Percentiles rank a stretch among this genome's conserved stretches.
Conservation (phyloP, 1,140 invertebrate genomes). For the Idris sp. region DNA sequence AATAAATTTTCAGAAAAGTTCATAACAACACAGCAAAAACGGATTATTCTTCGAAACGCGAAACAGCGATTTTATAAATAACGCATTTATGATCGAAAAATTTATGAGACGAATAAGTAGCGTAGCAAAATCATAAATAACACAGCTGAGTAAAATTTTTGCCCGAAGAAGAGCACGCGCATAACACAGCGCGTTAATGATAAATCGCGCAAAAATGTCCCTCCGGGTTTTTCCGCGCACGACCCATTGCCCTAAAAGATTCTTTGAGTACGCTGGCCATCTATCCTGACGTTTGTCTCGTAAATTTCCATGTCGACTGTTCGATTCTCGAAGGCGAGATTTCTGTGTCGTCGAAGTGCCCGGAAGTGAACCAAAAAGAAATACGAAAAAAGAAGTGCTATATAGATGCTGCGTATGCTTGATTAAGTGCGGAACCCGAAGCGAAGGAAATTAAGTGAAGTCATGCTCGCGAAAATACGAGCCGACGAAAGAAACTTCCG, state of each 20-base stretch:
- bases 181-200: constrained; percentile 51
- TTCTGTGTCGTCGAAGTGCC: constrained; percentile 65
- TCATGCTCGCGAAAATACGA: constrained; percentile 61
- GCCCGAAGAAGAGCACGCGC: constrained; percentile 17
- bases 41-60: too few relatives aligned
- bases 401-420: constrained; percentile 44
- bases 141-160: constrained; percentile 42
- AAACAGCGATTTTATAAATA: constrained; percentile 24
- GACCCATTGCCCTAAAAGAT: constrained; percentile 73
- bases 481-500: constrained; percentile 56
- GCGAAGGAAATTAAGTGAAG: constrained; percentile 62
- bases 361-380: constrained; percentile 59
- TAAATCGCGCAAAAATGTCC: constrained; percentile 60
- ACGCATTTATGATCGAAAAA: constrained; percentile 42
- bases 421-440: constrained; percentile 54
- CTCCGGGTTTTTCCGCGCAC: constrained; percentile 60
- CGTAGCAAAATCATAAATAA: constrained; percentile 39
- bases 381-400: constrained; percentile 46
- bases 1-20: too few relatives aligned
- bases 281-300: constrained; percentile 64
- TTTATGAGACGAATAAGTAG: constrained; percentile 39
- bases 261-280: constrained; percentile 61
- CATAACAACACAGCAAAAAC: too few relatives aligned
- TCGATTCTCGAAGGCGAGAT: constrained; percentile 68
- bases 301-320: constrained; percentile 71